These are phyloP conservation scores for Athalia circularis DNA, from an alignment of 2,888 invertebrate species.

Conservation along the genomic window DNA sequence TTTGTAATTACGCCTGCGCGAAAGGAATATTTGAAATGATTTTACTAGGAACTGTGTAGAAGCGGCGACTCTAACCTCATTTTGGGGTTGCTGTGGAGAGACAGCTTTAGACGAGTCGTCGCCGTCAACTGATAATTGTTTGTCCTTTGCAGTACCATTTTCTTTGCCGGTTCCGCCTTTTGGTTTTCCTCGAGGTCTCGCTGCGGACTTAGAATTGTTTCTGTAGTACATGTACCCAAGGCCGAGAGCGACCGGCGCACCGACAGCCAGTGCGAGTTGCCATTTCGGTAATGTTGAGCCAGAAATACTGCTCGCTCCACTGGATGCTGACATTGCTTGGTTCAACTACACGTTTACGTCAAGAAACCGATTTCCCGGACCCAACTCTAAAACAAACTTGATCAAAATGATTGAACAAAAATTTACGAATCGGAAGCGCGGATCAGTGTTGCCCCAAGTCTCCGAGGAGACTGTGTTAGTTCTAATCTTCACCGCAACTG, in stretches of 20 bases:
- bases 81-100: constrained; percentile 64
- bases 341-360: not conserved
- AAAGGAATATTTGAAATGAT: not conserved
- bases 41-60: not conserved
- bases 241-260: constrained; percentile 89
- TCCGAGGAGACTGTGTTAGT: constrained; percentile 37
- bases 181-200: constrained; percentile 59
- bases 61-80: constrained; percentile 63
- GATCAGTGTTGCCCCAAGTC: constrained; percentile 37
- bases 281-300: constrained; percentile 84
- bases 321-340: constrained; percentile 61
- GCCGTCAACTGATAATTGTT: constrained; percentile 79
- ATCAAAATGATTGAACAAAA: constrained; percentile 12
- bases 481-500: constrained; percentile 3
- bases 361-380: not conserved
- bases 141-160: constrained; percentile 75
- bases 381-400: not conserved
- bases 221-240: constrained; percentile 87
- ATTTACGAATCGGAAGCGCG: constrained; percentile 8
- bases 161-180: constrained; percentile 70
- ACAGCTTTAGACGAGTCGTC: constrained; percentile 75
- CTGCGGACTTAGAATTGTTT: constrained; percentile 73
- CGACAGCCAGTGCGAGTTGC: constrained; percentile 90
- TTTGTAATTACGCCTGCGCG: not conserved
- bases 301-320: constrained; percentile 59